These are phyloP conservation scores for Lasioglossum calceatum DNA, from an alignment of 2,888 invertebrate species.

Conservation along the genomic window DNA sequence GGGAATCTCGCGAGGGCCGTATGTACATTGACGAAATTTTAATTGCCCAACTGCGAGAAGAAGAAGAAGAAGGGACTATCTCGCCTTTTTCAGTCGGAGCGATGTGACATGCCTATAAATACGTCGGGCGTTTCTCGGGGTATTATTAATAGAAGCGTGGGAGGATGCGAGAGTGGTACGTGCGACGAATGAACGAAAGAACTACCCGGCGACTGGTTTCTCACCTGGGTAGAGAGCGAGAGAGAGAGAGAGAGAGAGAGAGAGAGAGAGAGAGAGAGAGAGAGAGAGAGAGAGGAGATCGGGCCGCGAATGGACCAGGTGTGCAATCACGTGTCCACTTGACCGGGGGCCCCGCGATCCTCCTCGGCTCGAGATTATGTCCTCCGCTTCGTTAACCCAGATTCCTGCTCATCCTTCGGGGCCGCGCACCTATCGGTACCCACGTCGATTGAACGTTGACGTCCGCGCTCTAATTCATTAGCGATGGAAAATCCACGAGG, in stretches of 20 bases:
- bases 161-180: slow-evolving; percentile 67
- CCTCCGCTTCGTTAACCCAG: slow-evolving; percentile 54
- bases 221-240: slow-evolving; percentile 27
- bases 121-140: slow-evolving; percentile 23
- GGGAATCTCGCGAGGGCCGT: slow-evolving; percentile 4
- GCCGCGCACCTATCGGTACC: background rate
- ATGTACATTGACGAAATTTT: slow-evolving; percentile 40
- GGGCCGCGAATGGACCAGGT: slow-evolving; percentile 51
- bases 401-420: slow-evolving; percentile 21
- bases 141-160: slow-evolving; percentile 70
- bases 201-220: slow-evolving; percentile 34
- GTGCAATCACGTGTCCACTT: slow-evolving; percentile 38
- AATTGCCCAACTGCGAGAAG: slow-evolving; percentile 25
- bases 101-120: slow-evolving; percentile 56
- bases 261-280: background rate
- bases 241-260: background rate
- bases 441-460: slow-evolving; percentile 17
- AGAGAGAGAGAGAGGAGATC: background rate
- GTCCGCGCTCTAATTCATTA: slow-evolving; percentile 36
- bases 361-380: slow-evolving; percentile 17
- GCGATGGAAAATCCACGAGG: slow-evolving; percentile 17
- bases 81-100: slow-evolving; percentile 17
- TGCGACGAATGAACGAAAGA: slow-evolving; percentile 55
- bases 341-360: slow-evolving; percentile 17
- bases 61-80: background rate